Evolutionary conservation across 64 coral and sea anemone species (phyloP).

Genomic region (Stichodactyla helianthus): DNA sequence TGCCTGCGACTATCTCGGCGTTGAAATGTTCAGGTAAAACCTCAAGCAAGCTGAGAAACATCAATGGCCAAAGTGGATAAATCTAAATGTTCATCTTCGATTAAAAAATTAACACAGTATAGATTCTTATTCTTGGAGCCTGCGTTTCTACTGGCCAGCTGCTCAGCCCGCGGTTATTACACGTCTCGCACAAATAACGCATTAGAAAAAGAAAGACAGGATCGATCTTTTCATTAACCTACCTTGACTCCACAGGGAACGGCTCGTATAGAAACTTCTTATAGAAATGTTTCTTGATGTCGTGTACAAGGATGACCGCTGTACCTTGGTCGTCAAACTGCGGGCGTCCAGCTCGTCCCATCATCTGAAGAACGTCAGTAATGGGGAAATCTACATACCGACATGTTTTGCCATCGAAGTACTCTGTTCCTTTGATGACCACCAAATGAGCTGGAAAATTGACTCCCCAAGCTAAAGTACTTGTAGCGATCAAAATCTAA

Average conservation of each 20-base stretch:
- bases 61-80: neutral
- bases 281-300: conserved; percentile 99
- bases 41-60: conserved; percentile 58
- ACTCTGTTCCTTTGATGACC: conserved; percentile 93
- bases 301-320: conserved; percentile 91
- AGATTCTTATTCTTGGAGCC: neutral
- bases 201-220: neutral
- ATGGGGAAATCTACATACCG: conserved; percentile 97
- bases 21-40: conserved; percentile 93
- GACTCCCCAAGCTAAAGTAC: conserved; percentile 96
- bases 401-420: conserved; percentile 91
- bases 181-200: neutral
- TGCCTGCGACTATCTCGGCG: conserved; percentile 93
- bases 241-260: conserved; percentile 97
- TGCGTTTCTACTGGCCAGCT: neutral
- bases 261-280: conserved; percentile 99
- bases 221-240: neutral
- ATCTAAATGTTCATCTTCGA: no score
- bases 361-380: conserved; percentile 99
- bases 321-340: conserved; percentile 93
- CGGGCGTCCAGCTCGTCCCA: conserved; percentile 93
- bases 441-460: conserved; percentile 97
- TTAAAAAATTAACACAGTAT: no score
- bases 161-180: neutral
- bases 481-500: conserved; percentile 93